A percentile compares a stretch with the other conserved stretches of the same genome.
Conservation (phyloP, 1,140 invertebrate species). For the Lysiphlebus fabarum region DNA sequence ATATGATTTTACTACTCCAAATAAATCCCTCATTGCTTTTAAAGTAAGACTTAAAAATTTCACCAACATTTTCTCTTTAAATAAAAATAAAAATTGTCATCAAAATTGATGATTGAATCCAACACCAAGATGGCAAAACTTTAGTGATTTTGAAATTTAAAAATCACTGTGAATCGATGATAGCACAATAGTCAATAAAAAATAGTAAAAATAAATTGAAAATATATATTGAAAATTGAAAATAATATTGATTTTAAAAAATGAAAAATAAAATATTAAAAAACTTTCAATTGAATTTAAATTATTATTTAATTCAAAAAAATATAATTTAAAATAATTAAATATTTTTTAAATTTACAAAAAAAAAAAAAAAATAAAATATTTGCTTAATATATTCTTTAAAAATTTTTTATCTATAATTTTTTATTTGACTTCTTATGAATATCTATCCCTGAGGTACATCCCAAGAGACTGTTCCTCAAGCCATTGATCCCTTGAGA, state of each 20-base stretch:
- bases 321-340: too few species aligned
- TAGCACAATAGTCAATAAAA: too few species aligned
- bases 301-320: too few species aligned
- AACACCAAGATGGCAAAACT: conserved; percentile 1
- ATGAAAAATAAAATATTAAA: too few species aligned
- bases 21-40: conserved; percentile 9
- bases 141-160: background rate
- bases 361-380: too few species aligned
- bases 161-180: too few species aligned
- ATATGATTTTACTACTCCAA: conserved; percentile 5
- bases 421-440: conserved; percentile 3
- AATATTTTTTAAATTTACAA: too few species aligned
- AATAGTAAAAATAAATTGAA: too few species aligned
- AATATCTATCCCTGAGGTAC: background rate
- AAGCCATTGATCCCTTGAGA: conserved; percentile 12
- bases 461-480: conserved; percentile 9
- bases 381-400: background rate
- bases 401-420: conserved; percentile 12
- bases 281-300: too few species aligned
- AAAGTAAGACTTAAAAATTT: background rate
- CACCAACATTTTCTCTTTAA: background rate
- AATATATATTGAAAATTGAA: too few species aligned
- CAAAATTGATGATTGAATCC: conserved; percentile 7
- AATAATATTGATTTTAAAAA: too few species aligned
- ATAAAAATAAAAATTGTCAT: background rate